Conservation (phyloP, 2,113 vertebrate species). For the Myrmecophaga tridactyla region DNA sequence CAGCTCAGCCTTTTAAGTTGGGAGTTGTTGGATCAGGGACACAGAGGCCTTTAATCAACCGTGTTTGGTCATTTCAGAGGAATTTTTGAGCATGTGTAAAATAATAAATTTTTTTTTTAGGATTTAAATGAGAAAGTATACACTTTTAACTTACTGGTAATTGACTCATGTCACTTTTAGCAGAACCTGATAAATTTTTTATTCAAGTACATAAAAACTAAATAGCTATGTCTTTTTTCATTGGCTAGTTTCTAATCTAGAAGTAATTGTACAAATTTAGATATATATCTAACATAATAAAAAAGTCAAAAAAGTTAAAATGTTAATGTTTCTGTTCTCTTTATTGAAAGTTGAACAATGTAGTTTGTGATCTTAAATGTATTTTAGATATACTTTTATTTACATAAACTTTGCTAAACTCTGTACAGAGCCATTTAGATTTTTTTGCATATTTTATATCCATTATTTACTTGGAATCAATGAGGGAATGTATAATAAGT, state of each 20-base stretch:
- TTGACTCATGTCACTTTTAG: not conserved
- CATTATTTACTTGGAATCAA: not conserved
- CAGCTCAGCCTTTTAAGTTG: not conserved
- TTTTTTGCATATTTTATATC: not conserved
- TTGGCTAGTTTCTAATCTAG: not conserved
- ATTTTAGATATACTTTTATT: conserved; percentile 11
- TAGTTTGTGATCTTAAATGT: not conserved
- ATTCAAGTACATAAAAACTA: conserved; percentile 14
- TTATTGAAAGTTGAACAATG: not conserved
- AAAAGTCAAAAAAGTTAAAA: not conserved
- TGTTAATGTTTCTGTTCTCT: not conserved
- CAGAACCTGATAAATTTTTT: not conserved
- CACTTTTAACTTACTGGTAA: not conserved
- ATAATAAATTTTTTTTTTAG: not conserved
- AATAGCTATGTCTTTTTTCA: not conserved
- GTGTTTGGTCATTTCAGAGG: not conserved
- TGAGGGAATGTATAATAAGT: not conserved
- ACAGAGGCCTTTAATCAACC: not conserved
- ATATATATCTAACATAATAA: not conserved
- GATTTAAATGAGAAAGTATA: not conserved
- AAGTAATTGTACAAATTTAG: conserved; percentile 11
- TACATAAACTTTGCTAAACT: not conserved
- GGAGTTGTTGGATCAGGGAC: not conserved
- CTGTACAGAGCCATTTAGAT: not conserved
- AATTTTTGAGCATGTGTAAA: not conserved